These are phyloP conservation scores for Pelvicachromis taeniatus DNA, from an alignment of 2,113 vertebrate species.

Conservation along the genomic window DNA sequence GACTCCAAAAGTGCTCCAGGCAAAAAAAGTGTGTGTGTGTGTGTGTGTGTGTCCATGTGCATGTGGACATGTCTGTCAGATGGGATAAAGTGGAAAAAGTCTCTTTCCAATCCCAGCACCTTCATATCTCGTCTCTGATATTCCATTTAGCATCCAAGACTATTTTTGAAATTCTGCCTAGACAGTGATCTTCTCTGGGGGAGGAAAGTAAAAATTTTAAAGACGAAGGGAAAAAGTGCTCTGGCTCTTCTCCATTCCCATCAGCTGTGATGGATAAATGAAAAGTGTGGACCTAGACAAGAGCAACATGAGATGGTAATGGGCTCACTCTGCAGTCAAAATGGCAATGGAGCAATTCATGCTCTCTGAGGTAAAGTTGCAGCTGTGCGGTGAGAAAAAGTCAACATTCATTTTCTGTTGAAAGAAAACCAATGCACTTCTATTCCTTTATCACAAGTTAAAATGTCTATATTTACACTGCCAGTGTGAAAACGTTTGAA, in stretches of 20 bases:
- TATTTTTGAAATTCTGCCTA: constrained; percentile 51
- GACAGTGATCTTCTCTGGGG: constrained; percentile 26
- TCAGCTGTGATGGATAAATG: constrained; percentile 24
- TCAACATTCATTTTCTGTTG: neutral
- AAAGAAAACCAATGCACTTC: neutral
- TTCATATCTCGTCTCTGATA: constrained; percentile 41
- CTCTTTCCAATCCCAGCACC: neutral
- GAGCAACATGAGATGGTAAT: constrained; percentile 30
- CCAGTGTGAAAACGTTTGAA: neutral
- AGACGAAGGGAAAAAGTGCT: neutral
- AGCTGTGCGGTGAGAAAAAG: neutral
- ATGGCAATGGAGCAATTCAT: constrained; percentile 2
- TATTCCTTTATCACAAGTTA: neutral
- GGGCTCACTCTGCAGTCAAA: constrained; percentile 20
- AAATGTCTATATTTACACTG: constrained; percentile 16
- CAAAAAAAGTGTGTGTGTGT: neutral
- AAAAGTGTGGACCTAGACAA: constrained; percentile 25
- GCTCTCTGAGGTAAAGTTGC: neutral
- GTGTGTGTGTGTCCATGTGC: neutral
- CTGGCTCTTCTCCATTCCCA: neutral
- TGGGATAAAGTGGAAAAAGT: neutral
- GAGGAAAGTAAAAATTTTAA: neutral
- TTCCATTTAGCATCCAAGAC: constrained; percentile 8
- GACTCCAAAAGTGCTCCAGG: constrained; percentile 39
- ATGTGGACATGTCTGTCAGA: neutral